phyloP scores from a whole-genome alignment of 2,797 vertebrate genomes.

The Chelon auratus region DNA sequence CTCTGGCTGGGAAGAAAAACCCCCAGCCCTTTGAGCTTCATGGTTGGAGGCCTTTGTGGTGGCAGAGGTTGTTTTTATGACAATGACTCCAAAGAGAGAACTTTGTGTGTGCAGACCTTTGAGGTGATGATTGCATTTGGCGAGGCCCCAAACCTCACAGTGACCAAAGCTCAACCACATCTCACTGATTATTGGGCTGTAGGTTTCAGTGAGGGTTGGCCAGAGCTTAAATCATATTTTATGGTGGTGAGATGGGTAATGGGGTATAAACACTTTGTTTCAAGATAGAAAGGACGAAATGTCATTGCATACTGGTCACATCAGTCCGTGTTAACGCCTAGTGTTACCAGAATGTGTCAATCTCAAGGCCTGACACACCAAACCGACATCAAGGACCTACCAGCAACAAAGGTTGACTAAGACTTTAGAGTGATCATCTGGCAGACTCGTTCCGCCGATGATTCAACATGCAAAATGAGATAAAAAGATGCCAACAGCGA shows the following conservation, averaged over 20 bases:
- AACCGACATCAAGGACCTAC: too few relatives aligned
- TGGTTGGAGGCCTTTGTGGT: conserved; percentile 43
- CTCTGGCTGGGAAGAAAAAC: conserved; percentile 45
- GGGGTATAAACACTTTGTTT: conserved; percentile 29
- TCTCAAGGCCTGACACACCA: not conserved
- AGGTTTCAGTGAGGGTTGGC: conserved; percentile 38
- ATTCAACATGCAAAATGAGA: too few relatives aligned
- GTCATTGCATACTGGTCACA: not conserved
- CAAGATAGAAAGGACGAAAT: not conserved
- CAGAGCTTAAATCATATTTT: conserved; percentile 29
- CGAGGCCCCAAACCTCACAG: conserved; percentile 54
- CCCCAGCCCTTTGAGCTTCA: conserved; percentile 32
- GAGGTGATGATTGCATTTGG: conserved; percentile 41
- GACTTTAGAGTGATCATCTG: too few relatives aligned
- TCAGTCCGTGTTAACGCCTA: not conserved
- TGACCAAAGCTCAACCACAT: conserved; percentile 51
- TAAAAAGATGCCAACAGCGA: too few relatives aligned
- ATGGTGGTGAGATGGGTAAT: not conserved
- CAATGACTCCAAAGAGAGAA: conserved; percentile 48
- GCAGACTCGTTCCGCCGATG: too few relatives aligned
- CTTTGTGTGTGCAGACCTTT: conserved; percentile 53
- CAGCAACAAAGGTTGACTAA: too few relatives aligned
- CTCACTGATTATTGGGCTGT: conserved; percentile 56
- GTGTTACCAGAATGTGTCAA: not conserved
- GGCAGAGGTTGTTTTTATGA: conserved; percentile 52